phyloP scores from a whole-genome alignment of 2,888 invertebrate genomes.

The Agapostemon virescens region DNA sequence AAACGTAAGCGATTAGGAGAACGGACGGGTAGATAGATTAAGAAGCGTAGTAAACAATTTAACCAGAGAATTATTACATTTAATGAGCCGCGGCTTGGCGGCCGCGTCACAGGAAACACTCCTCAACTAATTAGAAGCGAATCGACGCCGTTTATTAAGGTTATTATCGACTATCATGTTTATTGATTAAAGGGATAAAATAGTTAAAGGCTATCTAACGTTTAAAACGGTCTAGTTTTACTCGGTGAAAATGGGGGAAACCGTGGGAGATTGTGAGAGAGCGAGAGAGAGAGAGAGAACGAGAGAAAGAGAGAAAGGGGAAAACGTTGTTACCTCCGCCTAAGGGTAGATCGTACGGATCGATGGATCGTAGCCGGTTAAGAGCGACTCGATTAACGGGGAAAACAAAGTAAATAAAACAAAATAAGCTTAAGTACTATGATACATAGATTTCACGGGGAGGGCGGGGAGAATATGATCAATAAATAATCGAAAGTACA shows the following conservation, averaged over 20 bases:
- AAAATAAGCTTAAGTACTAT: conserved; percentile 53
- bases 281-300: neutral
- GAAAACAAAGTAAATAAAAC: neutral
- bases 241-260: conserved; percentile 20
- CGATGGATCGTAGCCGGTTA: conserved; percentile 55
- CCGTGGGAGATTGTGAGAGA: neutral
- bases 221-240: conserved; percentile 72
- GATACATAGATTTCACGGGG: conserved; percentile 43
- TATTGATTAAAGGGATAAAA: conserved; percentile 52
- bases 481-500: conserved; percentile 61
- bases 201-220: conserved; percentile 67
- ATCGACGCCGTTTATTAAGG: conserved; percentile 46
- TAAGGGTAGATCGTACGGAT: conserved; percentile 68
- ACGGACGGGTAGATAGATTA: conserved; percentile 59
- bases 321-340: conserved; percentile 70
- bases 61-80: conserved; percentile 52
- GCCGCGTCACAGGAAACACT: conserved; percentile 20
- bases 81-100: conserved; percentile 26
- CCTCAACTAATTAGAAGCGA: conserved; percentile 55
- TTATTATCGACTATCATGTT: conserved; percentile 61
- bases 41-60: conserved; percentile 53
- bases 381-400: conserved; percentile 44
- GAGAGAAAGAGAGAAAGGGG: neutral
- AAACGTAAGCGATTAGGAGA: conserved; percentile 43
- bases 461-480: conserved; percentile 23